Evolutionary conservation across 2,888 invertebrate genomes (phyloP).

Genomic region (Epistrophe grossulariae): DNA sequence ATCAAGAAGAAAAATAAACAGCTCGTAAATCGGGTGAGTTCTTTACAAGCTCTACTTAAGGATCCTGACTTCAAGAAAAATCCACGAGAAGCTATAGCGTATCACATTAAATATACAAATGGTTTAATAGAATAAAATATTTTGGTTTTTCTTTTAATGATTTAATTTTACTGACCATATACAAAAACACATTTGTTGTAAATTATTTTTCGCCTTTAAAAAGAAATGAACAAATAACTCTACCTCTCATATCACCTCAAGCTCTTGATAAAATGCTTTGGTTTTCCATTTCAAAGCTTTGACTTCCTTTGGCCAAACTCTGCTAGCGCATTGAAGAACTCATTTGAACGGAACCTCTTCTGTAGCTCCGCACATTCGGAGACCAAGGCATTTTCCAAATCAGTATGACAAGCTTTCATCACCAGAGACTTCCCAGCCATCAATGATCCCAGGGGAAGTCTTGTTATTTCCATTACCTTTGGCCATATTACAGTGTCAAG

Average conservation of each 20-base stretch:
- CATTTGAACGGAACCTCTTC: conserved; percentile 87
- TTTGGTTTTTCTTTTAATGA: conserved; percentile 19
- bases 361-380: conserved; percentile 88
- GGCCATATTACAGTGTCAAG: conserved; percentile 87
- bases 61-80: conserved; percentile 81
- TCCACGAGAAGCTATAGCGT: conserved; percentile 80
- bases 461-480: conserved; percentile 85
- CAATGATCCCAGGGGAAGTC: conserved; percentile 86
- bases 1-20: conserved; percentile 79
- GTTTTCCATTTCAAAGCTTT: conserved; percentile 36
- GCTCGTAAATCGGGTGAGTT: conserved; percentile 78
- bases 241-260: neutral
- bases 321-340: conserved; percentile 86
- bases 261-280: neutral
- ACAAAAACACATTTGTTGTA: no score
- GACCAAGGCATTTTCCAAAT: conserved; percentile 88
- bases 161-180: conserved; percentile 10
- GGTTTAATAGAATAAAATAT: conserved; percentile 67
- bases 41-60: conserved; percentile 80
- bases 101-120: conserved; percentile 81
- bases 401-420: conserved; percentile 85
- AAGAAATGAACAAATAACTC: neutral
- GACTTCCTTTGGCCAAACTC: conserved; percentile 56
- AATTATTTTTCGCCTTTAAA: neutral
- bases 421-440: conserved; percentile 89